phyloP scores from a whole-genome alignment of 2,888 invertebrate genomes.

The Drosophila gaucha region DNA sequence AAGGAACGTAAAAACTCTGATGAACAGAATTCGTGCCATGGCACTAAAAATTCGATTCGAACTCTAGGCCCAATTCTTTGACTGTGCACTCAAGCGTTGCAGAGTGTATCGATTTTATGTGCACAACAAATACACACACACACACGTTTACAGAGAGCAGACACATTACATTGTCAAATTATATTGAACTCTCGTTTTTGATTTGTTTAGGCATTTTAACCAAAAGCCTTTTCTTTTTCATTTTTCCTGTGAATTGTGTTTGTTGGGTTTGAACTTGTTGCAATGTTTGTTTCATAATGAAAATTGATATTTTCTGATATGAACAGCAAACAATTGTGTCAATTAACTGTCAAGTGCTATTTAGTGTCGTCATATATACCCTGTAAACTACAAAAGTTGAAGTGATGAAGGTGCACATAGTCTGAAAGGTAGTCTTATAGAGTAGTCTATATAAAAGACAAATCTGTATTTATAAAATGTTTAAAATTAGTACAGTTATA shows the following conservation, averaged over 20 bases:
- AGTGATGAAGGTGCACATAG: not conserved
- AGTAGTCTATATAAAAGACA: too few species aligned
- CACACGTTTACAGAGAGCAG: constrained; percentile 9
- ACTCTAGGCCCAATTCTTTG: constrained; percentile 25
- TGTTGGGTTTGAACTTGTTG: constrained; percentile 36
- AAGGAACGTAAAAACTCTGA: constrained; percentile 43
- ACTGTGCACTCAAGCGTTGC: constrained; percentile 44
- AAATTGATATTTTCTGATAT: constrained; percentile 57
- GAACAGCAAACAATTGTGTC: constrained; percentile 47
- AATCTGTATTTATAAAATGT: not conserved
- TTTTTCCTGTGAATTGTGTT: constrained; percentile 37
- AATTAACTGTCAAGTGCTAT: constrained; percentile 51
- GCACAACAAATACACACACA: constrained; percentile 35
- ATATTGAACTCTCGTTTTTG: constrained; percentile 35
- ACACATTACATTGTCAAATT: constrained; percentile 43
- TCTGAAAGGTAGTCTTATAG: too few species aligned
- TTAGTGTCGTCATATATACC: constrained; percentile 23
- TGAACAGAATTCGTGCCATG: constrained; percentile 33
- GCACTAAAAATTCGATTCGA: constrained; percentile 39
- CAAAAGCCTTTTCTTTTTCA: constrained; percentile 1
- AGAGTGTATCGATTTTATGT: constrained; percentile 58
- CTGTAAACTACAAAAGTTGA: constrained; percentile 1
- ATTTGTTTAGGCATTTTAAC: constrained; percentile 54
- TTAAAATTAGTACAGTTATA: not conserved
- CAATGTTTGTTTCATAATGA: constrained; percentile 40